Evolutionary conservation across 1,140 invertebrate species (phyloP).

Genomic region (Cryptotermes secundus): DNA sequence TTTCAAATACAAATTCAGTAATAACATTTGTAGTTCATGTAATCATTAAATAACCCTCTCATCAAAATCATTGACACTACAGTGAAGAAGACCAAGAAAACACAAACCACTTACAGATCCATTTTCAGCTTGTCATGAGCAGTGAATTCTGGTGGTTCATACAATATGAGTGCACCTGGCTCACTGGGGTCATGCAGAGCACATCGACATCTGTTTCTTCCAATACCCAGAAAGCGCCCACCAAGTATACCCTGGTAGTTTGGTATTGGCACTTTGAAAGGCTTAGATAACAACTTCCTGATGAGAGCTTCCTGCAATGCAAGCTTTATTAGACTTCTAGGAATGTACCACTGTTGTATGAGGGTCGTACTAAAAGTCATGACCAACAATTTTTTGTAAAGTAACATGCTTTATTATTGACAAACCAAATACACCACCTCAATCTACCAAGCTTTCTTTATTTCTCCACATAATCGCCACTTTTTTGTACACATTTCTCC

Average conservation of each 20-base stretch:
- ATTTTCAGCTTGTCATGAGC: constrained; percentile 83
- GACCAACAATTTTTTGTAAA: too few relatives aligned
- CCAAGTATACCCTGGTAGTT: constrained; percentile 75
- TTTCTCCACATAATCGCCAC: too few relatives aligned
- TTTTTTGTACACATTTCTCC: too few relatives aligned
- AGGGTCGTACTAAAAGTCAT: too few relatives aligned
- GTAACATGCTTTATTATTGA: too few relatives aligned
- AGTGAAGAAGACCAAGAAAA: neutral
- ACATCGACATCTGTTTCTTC: constrained; percentile 64
- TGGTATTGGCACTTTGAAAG: constrained; percentile 92
- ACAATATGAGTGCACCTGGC: constrained; percentile 91
- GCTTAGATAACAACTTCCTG: constrained; percentile 77
- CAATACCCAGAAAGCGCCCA: constrained; percentile 69
- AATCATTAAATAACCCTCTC: too few relatives aligned
- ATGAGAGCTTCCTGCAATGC: constrained; percentile 73
- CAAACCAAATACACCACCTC: too few relatives aligned
- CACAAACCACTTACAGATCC: constrained; percentile 54
- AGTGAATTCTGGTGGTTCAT: constrained; percentile 75
- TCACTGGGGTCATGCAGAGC: constrained; percentile 92
- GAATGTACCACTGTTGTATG: too few relatives aligned
- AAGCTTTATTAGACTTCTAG: neutral
- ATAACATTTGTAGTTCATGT: too few relatives aligned
- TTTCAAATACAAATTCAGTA: too few relatives aligned
- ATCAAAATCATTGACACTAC: neutral
- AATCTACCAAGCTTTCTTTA: too few relatives aligned